phyloP scores from a whole-genome alignment of 2,113 vertebrate genomes.

The Ondatra zibethicus region DNA sequence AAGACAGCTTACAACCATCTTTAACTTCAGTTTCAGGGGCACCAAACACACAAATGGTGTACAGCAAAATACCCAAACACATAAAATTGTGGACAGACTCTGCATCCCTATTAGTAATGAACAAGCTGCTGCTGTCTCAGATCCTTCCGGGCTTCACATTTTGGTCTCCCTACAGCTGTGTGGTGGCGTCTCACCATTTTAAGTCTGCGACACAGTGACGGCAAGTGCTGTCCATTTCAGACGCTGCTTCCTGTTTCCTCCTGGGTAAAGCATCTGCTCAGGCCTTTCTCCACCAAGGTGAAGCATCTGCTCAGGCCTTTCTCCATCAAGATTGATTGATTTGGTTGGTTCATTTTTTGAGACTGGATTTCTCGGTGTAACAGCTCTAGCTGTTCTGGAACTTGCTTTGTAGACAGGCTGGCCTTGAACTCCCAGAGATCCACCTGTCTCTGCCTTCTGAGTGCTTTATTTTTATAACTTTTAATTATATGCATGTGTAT shows the following conservation, averaged over 20 bases:
- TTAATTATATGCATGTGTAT: neutral
- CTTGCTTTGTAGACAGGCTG: neutral
- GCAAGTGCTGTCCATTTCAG: fast-evolving
- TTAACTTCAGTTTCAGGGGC: neutral
- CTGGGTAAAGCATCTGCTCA: neutral
- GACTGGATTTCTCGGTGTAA: neutral
- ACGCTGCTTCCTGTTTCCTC: fast-evolving
- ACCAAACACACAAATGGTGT: neutral
- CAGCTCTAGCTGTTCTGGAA: neutral
- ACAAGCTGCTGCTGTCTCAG: fast-evolving
- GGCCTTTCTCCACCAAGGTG: no score
- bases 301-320: neutral
- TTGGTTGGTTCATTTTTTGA: no score
- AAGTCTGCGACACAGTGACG: fast-evolving
- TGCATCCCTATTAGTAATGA: fast-evolving
- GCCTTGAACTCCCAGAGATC: neutral
- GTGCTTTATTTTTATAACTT: neutral
- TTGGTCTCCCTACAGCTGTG: neutral
- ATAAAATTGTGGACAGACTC: neutral
- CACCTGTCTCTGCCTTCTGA: neutral
- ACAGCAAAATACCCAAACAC: neutral
- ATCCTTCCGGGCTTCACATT: no score
- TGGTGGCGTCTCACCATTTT: neutral
- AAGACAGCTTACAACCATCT: neutral
- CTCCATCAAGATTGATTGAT: neutral